Evolutionary conservation across 2,113 vertebrate species (phyloP).

Genomic region (Sebastes fasciatus): DNA sequence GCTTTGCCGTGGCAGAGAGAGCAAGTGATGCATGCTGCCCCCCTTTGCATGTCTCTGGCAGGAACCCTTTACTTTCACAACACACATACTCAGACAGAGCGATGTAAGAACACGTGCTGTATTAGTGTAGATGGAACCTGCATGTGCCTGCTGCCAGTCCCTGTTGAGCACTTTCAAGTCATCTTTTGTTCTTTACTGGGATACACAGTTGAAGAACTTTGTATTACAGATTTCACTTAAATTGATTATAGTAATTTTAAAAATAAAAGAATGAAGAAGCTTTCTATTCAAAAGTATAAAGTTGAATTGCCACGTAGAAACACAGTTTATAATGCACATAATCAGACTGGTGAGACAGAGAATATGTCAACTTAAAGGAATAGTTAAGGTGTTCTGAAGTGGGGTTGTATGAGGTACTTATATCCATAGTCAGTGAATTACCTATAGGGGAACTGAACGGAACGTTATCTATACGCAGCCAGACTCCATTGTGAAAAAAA

Average conservation of each 20-base stretch:
- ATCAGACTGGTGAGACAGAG: background rate
- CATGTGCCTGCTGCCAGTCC: constrained; percentile 61
- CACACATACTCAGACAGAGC: constrained; percentile 24
- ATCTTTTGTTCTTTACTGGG: constrained; percentile 20
- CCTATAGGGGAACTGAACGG: too few relatives aligned
- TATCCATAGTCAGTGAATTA: too few relatives aligned
- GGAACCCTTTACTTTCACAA: constrained; percentile 51
- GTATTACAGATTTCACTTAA: background rate
- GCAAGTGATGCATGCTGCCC: constrained; percentile 73
- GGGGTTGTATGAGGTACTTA: too few relatives aligned
- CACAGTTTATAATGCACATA: background rate
- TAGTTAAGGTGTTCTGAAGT: too few relatives aligned
- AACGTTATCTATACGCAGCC: too few relatives aligned
- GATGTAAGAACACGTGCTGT: constrained; percentile 20
- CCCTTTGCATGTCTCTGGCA: constrained; percentile 68
- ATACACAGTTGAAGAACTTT: constrained; percentile 51
- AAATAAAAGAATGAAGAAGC: background rate
- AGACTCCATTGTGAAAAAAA: too few relatives aligned
- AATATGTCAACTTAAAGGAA: background rate
- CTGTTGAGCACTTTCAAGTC: constrained; percentile 30
- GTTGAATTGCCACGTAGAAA: background rate
- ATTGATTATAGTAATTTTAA: background rate
- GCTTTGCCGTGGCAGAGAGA: constrained; percentile 64
- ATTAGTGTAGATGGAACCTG: constrained; percentile 47
- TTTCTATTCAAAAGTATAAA: background rate